Evolutionary conservation across 37 sponge, comb jelly and placozoan genomes (phyloP).

Genomic region (Mnemiopsis leidyi): DNA sequence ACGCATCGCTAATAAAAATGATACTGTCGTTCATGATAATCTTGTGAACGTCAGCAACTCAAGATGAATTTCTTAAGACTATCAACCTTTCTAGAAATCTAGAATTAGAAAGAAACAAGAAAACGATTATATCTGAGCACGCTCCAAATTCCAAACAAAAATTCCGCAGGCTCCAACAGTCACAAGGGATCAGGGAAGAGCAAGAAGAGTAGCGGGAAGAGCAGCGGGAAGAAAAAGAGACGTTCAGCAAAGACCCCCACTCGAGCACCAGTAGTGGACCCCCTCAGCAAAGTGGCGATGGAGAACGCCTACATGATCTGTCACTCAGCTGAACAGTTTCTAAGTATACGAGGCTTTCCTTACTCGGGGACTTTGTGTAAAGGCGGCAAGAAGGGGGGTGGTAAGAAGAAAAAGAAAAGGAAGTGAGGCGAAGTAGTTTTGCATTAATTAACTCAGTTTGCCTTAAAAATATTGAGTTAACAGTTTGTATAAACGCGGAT

Average conservation of each 20-base stretch:
- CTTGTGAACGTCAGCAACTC: too few relatives aligned
- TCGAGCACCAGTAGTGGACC: slow-evolving; percentile 46
- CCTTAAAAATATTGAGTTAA: too few relatives aligned
- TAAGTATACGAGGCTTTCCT: slow-evolving; percentile 15
- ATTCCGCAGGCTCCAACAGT: slow-evolving; percentile 17
- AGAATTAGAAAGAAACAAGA: too few relatives aligned
- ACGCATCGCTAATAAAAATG: too few relatives aligned
- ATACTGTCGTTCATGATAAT: too few relatives aligned
- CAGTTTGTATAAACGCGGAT: too few relatives aligned
- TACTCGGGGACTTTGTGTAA: slow-evolving; percentile 46
- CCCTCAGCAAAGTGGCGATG: not conserved
- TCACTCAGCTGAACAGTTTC: slow-evolving; percentile 40
- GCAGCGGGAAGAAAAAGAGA: slow-evolving; percentile 12
- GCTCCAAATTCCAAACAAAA: too few relatives aligned
- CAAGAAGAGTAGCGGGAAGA: not conserved
- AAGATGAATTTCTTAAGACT: too few relatives aligned
- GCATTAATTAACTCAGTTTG: too few relatives aligned
- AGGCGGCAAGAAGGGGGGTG: slow-evolving; percentile 24
- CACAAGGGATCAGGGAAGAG: not conserved
- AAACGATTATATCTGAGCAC: too few relatives aligned
- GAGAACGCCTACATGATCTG: slow-evolving; percentile 43
- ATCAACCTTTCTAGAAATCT: too few relatives aligned
- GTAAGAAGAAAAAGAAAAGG: slow-evolving; percentile 46
- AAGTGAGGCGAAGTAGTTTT: too few relatives aligned
- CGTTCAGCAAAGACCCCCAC: slow-evolving; percentile 15